These are phyloP conservation scores for Ecliptopera silaceata DNA, from an alignment of 2,888 invertebrate genomes.

Conservation along the genomic window DNA sequence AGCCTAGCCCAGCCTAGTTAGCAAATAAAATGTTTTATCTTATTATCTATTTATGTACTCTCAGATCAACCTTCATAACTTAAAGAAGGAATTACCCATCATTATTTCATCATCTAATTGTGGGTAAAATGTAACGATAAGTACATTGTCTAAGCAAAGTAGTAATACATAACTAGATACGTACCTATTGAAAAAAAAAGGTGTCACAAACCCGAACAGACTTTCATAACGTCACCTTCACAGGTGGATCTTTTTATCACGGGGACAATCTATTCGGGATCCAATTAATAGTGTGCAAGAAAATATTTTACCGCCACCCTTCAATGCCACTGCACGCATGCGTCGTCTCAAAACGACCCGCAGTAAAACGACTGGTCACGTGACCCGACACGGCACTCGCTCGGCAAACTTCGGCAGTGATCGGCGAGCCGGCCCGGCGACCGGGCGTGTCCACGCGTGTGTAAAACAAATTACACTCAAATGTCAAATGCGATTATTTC, in stretches of 20 bases:
- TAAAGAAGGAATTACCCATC: too few relatives aligned
- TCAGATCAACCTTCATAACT: too few relatives aligned
- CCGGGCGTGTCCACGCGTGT: slow-evolving; percentile 58
- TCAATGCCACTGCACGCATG: slow-evolving; percentile 64
- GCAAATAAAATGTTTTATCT: too few relatives aligned
- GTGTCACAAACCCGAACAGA: not conserved
- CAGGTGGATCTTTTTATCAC: slow-evolving; percentile 15
- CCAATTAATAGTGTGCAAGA: slow-evolving; percentile 29
- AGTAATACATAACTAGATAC: too few relatives aligned
- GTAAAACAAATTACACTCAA: slow-evolving; percentile 56
- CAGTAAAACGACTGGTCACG: slow-evolving; percentile 84
- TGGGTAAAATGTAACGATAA: too few relatives aligned
- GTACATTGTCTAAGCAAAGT: too few relatives aligned
- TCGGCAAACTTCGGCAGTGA: slow-evolving; percentile 78
- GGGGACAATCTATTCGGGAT: slow-evolving; percentile 20
- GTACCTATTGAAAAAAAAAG: too few relatives aligned
- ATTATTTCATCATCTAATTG: too few relatives aligned
- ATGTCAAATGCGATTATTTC: slow-evolving; percentile 75
- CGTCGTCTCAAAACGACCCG: slow-evolving; percentile 77
- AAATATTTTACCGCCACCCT: slow-evolving; percentile 71
- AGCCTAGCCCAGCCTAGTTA: too few relatives aligned
- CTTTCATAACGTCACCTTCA: not conserved
- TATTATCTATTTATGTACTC: too few relatives aligned
- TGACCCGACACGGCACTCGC: slow-evolving; percentile 82
- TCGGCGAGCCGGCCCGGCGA: slow-evolving; percentile 63